Evolutionary conservation across 2,888 invertebrate genomes (phyloP), one percentile per base, ranked within the genome.

Genomic region (Podotricha telesiphe): DNA sequence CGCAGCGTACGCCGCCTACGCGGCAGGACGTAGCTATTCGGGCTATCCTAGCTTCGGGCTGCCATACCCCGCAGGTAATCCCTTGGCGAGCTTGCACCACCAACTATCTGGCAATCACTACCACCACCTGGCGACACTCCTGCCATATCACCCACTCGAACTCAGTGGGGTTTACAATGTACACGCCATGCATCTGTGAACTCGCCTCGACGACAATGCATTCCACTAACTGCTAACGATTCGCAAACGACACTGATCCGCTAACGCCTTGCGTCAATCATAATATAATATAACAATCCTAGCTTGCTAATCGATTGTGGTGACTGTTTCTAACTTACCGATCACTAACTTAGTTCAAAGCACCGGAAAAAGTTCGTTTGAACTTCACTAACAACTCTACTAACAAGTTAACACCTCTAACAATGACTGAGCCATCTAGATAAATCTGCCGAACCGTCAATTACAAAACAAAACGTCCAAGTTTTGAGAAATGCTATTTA

Each of bases 11-110:
- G 98, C 98, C 94, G 98, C 98, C 88, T 98, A 98, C 94, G 98
- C 98, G 95, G 97, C 98, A 91, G 97, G 98, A 93, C 97, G 98
- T 94, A 97, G 98, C 93, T 98, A 98, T 95, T 97, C 98, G 94
- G 97, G 98, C 95, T 98, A 98, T 95, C 97, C 98, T 94, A 97
- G 98, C 95, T 98, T 98, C 95, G 98, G 98, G 95, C 97, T 98
- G 94, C 98, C 98, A 92, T 98, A 98, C 94, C 98, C 98, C 91
- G 97, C 98, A 97, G 98, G 98, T 98, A 97, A 98, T 95, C 92
- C 95, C 94, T 95, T 96, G 94, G 94, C 95, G 94, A 95, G 95
- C 95, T 95, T 96, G 94, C 95, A 95, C 94, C 95, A 95, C 94
- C 95, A 94, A 92, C 89, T 93, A 84, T 94, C 93, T 94, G 92